These are phyloP conservation scores for Gallinago media DNA, from an alignment of 2,113 vertebrate species.

Conservation along the genomic window DNA sequence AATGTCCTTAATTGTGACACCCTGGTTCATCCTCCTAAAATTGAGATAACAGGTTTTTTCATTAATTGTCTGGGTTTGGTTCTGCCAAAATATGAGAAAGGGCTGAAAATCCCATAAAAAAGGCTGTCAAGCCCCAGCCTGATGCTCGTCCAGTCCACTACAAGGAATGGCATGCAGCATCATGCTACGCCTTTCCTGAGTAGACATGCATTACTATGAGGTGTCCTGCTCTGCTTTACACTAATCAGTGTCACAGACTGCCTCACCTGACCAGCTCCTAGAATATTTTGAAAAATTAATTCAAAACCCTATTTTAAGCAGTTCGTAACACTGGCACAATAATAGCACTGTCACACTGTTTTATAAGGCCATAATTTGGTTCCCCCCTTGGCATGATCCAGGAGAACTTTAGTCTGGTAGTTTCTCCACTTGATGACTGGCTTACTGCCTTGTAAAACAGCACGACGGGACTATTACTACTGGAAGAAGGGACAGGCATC, in stretches of 20 bases:
- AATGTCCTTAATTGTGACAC: neutral
- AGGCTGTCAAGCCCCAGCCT: neutral
- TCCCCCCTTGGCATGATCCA: neutral
- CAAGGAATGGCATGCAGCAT: fast-evolving
- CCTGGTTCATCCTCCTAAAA: neutral
- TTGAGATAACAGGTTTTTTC: neutral
- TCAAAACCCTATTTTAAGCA: neutral
- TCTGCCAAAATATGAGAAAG: neutral
- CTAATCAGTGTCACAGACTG: fast-evolving
- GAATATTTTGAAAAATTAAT: neutral
- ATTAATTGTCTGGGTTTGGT: neutral
- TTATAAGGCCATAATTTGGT: slow-evolving; percentile 39
- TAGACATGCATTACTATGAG: fast-evolving
- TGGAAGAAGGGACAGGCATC: slow-evolving; percentile 27
- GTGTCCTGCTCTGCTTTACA: neutral
- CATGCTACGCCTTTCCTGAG: neutral
- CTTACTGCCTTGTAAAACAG: slow-evolving; percentile 69
- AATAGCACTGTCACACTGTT: slow-evolving; percentile 29
- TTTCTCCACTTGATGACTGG: slow-evolving; percentile 47
- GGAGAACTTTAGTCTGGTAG: neutral
- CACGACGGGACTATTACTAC: slow-evolving; percentile 7
- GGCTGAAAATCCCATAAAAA: neutral
- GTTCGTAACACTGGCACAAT: neutral
- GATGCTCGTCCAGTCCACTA: neutral
- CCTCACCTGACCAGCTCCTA: neutral